Evolutionary conservation across 2,113 vertebrate species (phyloP), one percentile per base, ranked within the genome.

Genomic region (Genyomyrus donnyi): DNA sequence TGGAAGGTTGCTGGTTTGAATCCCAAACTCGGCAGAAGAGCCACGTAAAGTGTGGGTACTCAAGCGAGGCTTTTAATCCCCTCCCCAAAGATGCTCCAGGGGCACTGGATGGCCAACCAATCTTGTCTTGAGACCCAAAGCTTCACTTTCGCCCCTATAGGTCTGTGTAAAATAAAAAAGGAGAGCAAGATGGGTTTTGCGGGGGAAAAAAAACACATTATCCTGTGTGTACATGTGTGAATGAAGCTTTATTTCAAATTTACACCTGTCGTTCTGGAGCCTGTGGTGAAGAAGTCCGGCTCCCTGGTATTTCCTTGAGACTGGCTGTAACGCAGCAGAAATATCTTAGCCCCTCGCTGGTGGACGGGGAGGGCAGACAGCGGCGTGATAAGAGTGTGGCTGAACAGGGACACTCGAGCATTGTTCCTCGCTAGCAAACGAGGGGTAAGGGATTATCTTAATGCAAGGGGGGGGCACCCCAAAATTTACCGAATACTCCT

Each of bases 371-470:
- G 39, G 31, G 21, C 21, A 6, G 58, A n/a, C 17, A 1, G 52
- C 17, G 39, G 15, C 56, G 48, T 31, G 83, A 35, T 66, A 86
- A 48, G 8, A 45, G 53, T 49, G 19, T 53, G 13, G 35, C 45
- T 50, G 53, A 66, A 27, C 17, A 19, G 7, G 19, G 24, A 8
- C 13, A 8, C 6, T 27, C 19, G 2, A 8, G 19, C 62, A 39
- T 74, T 27, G n/a, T 45, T n/a, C 58, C 58, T 87, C 56, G 48
- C 85, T 62, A 42, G 52, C 83, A 86, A 48, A 62, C 2, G 56
- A 62, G 56, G n/a, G 58, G 8, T 66, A n/a, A 58, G 86, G 52
- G 87, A 89, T 90, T 88, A 85, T 77, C 52, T 88, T 48, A 88
- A 58, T 88, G 35, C 77, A 87, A 83, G 42, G 87, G 80, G 39